Percentiles rank a stretch among this genome's conserved stretches.
phyloP scores from a whole-genome alignment of 2,888 invertebrate genomes.

The Iselma pallidipennis region DNA sequence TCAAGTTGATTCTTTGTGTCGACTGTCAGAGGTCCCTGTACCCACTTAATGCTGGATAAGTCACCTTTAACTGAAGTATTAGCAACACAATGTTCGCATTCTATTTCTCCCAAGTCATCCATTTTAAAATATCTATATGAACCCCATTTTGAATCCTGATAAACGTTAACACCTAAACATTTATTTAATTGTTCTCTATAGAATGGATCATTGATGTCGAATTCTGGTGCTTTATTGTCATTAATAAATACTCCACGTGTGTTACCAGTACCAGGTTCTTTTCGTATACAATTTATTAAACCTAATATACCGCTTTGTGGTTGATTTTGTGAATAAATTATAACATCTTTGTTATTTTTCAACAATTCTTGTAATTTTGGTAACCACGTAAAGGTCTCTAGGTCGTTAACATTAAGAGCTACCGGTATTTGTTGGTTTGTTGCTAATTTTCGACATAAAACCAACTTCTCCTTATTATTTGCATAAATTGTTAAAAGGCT shows the following conservation, averaged over 20 bases:
- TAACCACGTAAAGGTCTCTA: constrained; percentile 60
- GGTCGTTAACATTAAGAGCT: neutral
- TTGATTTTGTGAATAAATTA: constrained; percentile 68
- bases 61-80: too few species aligned
- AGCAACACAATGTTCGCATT: constrained; percentile 71
- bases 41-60: constrained; percentile 79
- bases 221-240: constrained; percentile 65
- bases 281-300: constrained; percentile 67
- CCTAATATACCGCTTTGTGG: constrained; percentile 78
- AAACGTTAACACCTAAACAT: constrained; percentile 80
- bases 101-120: constrained; percentile 56
- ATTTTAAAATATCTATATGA: constrained; percentile 79
- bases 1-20: neutral
- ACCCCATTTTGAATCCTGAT: constrained; percentile 61
- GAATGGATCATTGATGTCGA: constrained; percentile 62
- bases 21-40: constrained; percentile 70
- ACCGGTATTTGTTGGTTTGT: constrained; percentile 17
- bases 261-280: constrained; percentile 64
- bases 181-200: constrained; percentile 67
- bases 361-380: constrained; percentile 52
- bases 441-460: too few species aligned
- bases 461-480: constrained; percentile 59
- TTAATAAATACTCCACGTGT: constrained; percentile 61
- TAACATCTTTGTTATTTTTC: constrained; percentile 36
- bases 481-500: constrained; percentile 59